Percentiles rank a stretch among this genome's conserved stretches.
phyloP scores from a whole-genome alignment of 1,140 invertebrate genomes.

The Gryon sp. region DNA sequence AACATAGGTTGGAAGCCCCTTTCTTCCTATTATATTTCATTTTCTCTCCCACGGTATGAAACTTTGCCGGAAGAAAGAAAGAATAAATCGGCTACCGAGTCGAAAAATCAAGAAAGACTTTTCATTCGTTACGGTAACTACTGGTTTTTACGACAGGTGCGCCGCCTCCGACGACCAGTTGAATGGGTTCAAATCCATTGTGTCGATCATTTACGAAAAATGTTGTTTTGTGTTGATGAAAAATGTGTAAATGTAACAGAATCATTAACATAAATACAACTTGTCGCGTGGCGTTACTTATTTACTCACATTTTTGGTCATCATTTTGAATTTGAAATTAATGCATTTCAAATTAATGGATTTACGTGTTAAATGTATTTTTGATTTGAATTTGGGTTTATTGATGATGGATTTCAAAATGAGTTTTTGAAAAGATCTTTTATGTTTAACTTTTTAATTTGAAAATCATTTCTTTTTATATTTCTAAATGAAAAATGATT shows the following conservation, averaged over 20 bases:
- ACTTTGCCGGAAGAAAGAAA: background rate
- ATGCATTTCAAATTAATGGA: background rate
- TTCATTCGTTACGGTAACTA: slow-evolving; percentile 31
- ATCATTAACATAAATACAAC: background rate
- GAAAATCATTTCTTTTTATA: no score
- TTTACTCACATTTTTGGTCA: no score
- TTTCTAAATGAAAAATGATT: no score
- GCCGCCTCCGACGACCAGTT: background rate
- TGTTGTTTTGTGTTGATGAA: no score
- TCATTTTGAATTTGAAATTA: no score
- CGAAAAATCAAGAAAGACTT: slow-evolving; percentile 13
- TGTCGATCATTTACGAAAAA: background rate
- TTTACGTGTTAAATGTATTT: no score
- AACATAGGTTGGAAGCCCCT: no score
- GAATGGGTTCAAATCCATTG: slow-evolving; percentile 5
- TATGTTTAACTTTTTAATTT: no score
- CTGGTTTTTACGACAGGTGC: slow-evolving; percentile 44
- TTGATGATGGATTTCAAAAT: no score
- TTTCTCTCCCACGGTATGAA: slow-evolving; percentile 18
- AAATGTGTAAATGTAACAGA: no score
- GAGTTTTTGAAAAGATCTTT: no score
- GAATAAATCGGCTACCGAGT: background rate
- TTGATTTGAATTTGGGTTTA: no score
- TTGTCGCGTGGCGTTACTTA: background rate
- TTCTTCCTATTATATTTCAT: background rate